Conservation (phyloP, 2,113 vertebrate genomes). For the Gila orcuttii region DNA sequence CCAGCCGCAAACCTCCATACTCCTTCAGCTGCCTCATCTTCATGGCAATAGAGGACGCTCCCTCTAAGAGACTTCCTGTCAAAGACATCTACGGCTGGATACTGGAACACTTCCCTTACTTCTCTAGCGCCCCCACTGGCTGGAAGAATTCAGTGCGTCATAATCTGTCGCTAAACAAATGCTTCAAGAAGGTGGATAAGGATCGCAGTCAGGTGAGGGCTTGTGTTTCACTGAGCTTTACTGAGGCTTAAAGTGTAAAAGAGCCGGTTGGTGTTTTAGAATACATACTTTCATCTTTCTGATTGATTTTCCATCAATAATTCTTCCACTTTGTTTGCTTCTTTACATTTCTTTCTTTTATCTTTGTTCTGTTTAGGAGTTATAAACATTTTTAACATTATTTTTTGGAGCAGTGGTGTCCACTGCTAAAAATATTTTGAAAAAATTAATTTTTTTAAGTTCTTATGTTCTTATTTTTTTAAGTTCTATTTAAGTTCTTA, state of each 20-base stretch:
- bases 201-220: constrained; percentile 94
- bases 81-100: constrained; percentile 99
- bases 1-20: constrained; percentile 95
- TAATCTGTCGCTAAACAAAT: constrained; percentile 97
- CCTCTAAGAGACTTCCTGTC: constrained; percentile 93
- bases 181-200: constrained; percentile 99
- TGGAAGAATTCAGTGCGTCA: constrained; percentile 99
- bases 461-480: too few relatives aligned
- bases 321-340: neutral
- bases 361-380: neutral
- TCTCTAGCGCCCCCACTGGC: constrained; percentile 94
- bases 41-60: constrained; percentile 98
- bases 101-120: constrained; percentile 98
- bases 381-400: neutral
- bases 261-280: neutral
- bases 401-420: neutral
- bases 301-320: neutral
- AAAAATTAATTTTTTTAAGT: too few relatives aligned
- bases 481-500: too few relatives aligned
- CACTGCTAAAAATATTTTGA: neutral
- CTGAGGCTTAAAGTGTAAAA: neutral
- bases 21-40: constrained; percentile 99
- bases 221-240: neutral
- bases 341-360: neutral
- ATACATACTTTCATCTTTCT: neutral